A percentile compares a stretch with the other conserved stretches of the same genome.
Evolutionary conservation across 2,888 invertebrate genomes (phyloP).

Genomic region (Amblyjoppa proteus): DNA sequence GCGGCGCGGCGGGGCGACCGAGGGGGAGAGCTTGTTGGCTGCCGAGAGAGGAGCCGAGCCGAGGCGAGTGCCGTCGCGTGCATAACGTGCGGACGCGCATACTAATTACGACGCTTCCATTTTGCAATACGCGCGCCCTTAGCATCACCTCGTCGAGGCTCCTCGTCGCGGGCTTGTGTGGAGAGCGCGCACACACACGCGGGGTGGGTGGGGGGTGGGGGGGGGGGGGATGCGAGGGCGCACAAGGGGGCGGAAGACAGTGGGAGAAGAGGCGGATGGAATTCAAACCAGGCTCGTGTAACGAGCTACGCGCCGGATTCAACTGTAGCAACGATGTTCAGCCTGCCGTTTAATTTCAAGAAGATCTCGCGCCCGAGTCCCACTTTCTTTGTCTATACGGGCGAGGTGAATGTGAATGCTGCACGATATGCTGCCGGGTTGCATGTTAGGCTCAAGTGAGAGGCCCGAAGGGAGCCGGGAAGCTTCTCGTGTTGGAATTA

Average conservation of each 20-base stretch:
- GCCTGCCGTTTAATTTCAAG: constrained; percentile 69
- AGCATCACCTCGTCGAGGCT: constrained; percentile 44
- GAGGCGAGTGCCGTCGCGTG: constrained; percentile 79
- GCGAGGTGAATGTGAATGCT: not conserved
- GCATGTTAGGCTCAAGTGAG: not conserved
- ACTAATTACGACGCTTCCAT: constrained; percentile 84
- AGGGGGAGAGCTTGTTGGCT: not conserved
- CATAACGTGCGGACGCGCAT: constrained; percentile 83
- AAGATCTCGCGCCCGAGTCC: constrained; percentile 51
- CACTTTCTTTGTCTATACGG: constrained; percentile 16
- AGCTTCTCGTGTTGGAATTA: constrained; percentile 6
- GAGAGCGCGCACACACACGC: not conserved
- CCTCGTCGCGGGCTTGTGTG: constrained; percentile 10
- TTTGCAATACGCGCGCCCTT: constrained; percentile 72
- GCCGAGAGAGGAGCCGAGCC: constrained; percentile 67
- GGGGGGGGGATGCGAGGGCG: too few relatives aligned
- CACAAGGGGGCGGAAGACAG: not conserved
- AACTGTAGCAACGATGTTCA: constrained; percentile 53
- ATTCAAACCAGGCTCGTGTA: constrained; percentile 38
- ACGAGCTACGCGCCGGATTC: constrained; percentile 40
- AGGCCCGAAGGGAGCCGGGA: not conserved
- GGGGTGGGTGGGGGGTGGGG: too few relatives aligned
- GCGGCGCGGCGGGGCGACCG: too few relatives aligned
- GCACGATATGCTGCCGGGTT: not conserved
- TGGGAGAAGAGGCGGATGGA: constrained; percentile 7